A percentile compares a stretch with the other conserved stretches of the same genome.
Conservation (phyloP, 2,888 invertebrate genomes). For the Spodoptera exigua region DNA sequence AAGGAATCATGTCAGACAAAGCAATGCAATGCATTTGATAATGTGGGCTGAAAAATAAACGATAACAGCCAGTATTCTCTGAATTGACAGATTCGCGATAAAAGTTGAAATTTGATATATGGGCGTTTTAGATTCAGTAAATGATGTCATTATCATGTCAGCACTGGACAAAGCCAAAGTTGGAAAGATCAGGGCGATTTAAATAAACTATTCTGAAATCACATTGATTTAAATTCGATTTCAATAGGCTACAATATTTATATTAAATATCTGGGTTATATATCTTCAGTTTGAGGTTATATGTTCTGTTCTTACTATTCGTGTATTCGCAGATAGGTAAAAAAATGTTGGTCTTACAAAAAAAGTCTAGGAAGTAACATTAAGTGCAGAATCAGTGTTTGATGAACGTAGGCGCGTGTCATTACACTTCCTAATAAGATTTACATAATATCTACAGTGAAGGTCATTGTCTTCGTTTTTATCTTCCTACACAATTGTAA, state of each 20-base stretch:
- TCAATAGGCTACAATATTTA: not conserved
- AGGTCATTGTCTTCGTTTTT: conserved; percentile 38
- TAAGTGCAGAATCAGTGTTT: conserved; percentile 23
- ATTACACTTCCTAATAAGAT: conserved; percentile 48
- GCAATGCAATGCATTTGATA: conserved; percentile 45
- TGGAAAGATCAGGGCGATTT: conserved; percentile 60
- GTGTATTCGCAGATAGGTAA: not conserved
- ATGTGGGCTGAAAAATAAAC: conserved; percentile 57
- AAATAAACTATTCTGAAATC: conserved; percentile 11
- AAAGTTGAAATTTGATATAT: conserved; percentile 51
- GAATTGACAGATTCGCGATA: conserved; percentile 47
- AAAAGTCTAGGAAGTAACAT: conserved; percentile 26
- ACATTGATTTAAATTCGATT: not conserved
- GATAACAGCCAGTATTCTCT: conserved; percentile 41
- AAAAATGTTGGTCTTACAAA: not conserved
- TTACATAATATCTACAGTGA: conserved; percentile 46
- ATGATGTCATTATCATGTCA: conserved; percentile 61
- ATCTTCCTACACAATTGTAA: conserved; percentile 22
- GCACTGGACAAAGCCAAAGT: conserved; percentile 41
- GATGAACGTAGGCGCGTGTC: conserved; percentile 38
- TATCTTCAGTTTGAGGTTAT: too few relatives aligned
- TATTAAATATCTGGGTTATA: not conserved
- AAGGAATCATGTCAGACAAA: conserved; percentile 44
- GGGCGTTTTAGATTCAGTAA: conserved; percentile 44
- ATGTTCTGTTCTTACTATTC: not conserved